Base-by-base conservation (phyloP, 1,140 invertebrate genomes). In the Drosophila nebulosa region DNA sequence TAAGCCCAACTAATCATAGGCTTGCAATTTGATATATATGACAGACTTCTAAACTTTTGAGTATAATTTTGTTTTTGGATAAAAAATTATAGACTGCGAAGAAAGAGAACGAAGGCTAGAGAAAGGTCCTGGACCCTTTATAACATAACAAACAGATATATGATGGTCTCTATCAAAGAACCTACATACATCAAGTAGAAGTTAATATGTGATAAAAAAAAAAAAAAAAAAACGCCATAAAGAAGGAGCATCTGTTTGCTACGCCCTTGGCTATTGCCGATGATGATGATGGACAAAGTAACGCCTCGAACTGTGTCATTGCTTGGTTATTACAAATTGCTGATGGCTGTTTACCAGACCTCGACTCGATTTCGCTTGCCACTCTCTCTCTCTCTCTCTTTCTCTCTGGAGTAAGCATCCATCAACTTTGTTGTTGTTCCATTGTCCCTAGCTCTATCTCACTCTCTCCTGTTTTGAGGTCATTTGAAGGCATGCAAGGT, bases 291-390 rank as follows among this genome's bases (percentile, higher is more conserved):
- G 36, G 26, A 72, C 42, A 69, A 58, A 65, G 62, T 64, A 60
- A 42, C 56, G 60, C 60, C 51, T 55, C 56, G 24, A 56, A 61
- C 66, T 50, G 56, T 78, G 67, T 46, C 70, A 81, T 78, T 88
- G 71, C 42, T 55, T 22, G 53, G 16, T 66, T 56, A 75, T 69
- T 69, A 86, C 78, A 81, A 81, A 80, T 71, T 69, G 78, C 69
- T 85, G 64, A 61, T 77, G 69, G 46, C 58, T 78, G 66, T 68
- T 73, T 69, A 66, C 63, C 57, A 59, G 72, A 67, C 71, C 72
- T 68, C 42, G 35, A 27, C 10, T 32, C 50, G 16, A 32, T 53
- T 55, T 35, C 55, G 32, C 4, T 36, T 5, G 7, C 4, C n/a
- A n/a, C n/a, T n/a, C n/a, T n/a, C 53, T 18, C 53, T 21, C 53